Conservation (phyloP, 2,797 vertebrate genomes). For the Sternarchorhynchus goeldii region DNA sequence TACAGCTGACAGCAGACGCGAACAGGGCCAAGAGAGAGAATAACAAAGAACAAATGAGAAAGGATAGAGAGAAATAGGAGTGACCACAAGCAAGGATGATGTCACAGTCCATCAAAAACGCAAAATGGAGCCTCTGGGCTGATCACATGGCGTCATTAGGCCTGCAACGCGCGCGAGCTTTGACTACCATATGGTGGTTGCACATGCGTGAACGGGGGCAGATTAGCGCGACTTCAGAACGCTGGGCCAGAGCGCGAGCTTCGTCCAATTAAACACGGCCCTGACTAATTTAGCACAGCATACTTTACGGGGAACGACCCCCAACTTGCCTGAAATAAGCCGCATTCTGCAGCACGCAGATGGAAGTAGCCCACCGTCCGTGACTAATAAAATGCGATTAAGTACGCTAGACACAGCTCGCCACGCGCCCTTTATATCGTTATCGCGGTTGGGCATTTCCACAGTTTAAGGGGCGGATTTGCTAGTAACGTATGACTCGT, state of each 20-base stretch:
- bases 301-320: constrained; percentile 7
- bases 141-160: constrained; percentile 52
- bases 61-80: not conserved
- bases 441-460: not conserved
- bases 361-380: not conserved
- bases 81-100: constrained; percentile 38
- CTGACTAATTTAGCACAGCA: constrained; percentile 49
- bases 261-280: constrained; percentile 57
- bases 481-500: not conserved
- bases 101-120: constrained; percentile 59
- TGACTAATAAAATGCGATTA: constrained; percentile 3
- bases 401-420: not conserved
- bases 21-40: not conserved
- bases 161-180: constrained; percentile 48
- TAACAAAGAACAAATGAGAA: constrained; percentile 18
- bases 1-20: too few relatives aligned
- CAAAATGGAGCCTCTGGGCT: constrained; percentile 58
- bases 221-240: not conserved
- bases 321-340: constrained; percentile 23
- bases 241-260: not conserved
- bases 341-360: not conserved
- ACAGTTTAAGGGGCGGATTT: constrained; percentile 15
- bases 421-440: not conserved
- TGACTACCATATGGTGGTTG: constrained; percentile 58
- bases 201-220: not conserved